Base-by-base conservation (phyloP, 2,888 invertebrate genomes). In the Drosophila diplacantha region DNA sequence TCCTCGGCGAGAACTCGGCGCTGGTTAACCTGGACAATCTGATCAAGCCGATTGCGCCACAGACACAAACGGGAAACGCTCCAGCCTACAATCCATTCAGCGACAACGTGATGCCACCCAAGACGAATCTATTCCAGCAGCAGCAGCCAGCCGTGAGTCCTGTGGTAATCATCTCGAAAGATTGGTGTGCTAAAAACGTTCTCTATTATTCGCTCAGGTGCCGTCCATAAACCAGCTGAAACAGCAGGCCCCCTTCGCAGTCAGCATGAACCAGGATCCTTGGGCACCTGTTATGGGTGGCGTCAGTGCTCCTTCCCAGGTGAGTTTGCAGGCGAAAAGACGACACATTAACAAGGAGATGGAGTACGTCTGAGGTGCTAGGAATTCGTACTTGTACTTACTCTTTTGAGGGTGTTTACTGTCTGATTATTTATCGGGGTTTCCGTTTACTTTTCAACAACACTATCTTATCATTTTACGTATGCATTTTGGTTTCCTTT, bases 11-110 rank as follows among this genome's bases (percentile, higher is more conserved):
- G 89, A 98, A 99, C 90, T 97, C 97, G 12, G 92, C 94, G 78
- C 92, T 99, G 80, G 99, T 99, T 71, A 99, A 99, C 91, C 91
- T 99, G 88, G 99, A 99, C 90, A 96, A 98, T 88, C 92, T 99
- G 86, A 95, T 99, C 80, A 93, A 91, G 79, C 90, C 92, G 66
- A 88, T 87, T 53, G 82, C 85, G 65, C 82, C 87, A 20, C 86
- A 86, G 67, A 84, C 81, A 46, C 86, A 84, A 70, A 56, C 84
- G 63, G 83, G 83, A 60, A 77, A 72, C 49, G 82, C 83, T 55
- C 80, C 67, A 34, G 87, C 89, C 68, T 89, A 88, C 67, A 88
- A 88, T 87, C 88, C 88, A 63, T 89, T 88, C 71, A 88, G 88
- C 80, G 89, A 88, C 74, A 84, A 81, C 62, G 85, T 85, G 60